These are phyloP conservation scores for Psittacula derbiana DNA, from an alignment of 2,797 vertebrate genomes.

Conservation along the genomic window DNA sequence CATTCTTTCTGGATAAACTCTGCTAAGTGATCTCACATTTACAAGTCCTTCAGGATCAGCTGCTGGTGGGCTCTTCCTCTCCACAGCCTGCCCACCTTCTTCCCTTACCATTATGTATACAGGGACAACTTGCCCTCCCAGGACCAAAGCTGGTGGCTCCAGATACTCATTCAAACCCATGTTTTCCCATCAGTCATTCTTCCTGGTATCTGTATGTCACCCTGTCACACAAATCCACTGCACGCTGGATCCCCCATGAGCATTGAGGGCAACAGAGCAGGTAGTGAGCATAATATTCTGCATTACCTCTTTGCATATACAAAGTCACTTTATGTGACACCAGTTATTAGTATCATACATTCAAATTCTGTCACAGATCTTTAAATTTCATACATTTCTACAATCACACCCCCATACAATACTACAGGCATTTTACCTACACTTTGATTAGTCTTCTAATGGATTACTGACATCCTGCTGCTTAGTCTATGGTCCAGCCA, in stretches of 20 bases:
- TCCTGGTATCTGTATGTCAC: background rate
- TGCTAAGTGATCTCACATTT: fast-evolving
- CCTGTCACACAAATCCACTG: background rate
- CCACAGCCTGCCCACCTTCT: background rate
- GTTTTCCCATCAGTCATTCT: background rate
- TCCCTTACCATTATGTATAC: fast-evolving
- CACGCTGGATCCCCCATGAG: background rate
- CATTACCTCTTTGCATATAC: background rate
- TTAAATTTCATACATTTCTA: background rate
- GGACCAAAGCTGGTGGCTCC: background rate
- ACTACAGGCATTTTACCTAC: background rate
- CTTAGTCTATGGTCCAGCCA: background rate
- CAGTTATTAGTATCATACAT: background rate
- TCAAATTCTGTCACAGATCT: background rate
- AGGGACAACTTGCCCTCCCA: background rate
- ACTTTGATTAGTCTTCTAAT: background rate
- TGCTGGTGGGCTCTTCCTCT: background rate
- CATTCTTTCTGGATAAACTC: background rate
- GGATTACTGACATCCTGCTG: background rate
- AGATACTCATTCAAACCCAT: fast-evolving
- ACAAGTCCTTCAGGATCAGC: background rate
- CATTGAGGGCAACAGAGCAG: background rate
- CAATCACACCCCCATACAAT: background rate
- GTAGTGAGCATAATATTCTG: background rate
- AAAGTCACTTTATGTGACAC: background rate